These are phyloP conservation scores for Philopotamus ludificatus DNA, from an alignment of 1,140 invertebrate species.

Conservation along the genomic window DNA sequence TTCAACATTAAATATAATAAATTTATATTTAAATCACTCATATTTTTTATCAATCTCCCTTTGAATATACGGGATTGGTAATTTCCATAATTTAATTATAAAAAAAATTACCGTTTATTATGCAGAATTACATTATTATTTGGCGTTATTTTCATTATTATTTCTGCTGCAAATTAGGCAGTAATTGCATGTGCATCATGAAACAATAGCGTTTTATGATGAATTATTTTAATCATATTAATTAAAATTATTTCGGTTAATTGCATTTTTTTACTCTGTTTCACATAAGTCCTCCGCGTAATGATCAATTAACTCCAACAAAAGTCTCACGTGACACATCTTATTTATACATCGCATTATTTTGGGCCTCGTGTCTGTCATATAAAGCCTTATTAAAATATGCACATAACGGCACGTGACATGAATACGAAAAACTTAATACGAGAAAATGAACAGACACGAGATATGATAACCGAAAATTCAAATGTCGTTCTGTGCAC, in stretches of 20 bases:
- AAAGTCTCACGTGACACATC: not conserved
- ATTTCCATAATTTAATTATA: not conserved
- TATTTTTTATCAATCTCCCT: too few species aligned
- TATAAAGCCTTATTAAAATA: too few species aligned
- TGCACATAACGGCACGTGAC: too few species aligned
- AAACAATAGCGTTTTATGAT: too few species aligned
- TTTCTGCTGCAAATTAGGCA: not conserved
- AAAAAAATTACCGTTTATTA: not conserved
- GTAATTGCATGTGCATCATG: not conserved
- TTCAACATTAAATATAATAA: too few species aligned
- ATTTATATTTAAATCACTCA: too few species aligned
- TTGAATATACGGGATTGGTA: not conserved
- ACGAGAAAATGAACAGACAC: not conserved
- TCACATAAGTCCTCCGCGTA: not conserved
- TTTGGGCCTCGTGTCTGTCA: not conserved
- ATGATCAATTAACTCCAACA: not conserved
- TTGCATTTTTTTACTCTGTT: not conserved
- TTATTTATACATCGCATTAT: not conserved
- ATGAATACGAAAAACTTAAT: too few species aligned
- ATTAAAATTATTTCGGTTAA: not conserved
- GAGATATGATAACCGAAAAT: not conserved
- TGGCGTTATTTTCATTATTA: not conserved
- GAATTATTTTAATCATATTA: not conserved
- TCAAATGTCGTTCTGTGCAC: not conserved
- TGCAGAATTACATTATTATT: not conserved